A percentile compares a stretch with the other conserved stretches of the same genome.
phyloP scores from a whole-genome alignment of 2,888 invertebrate species.

The Drosophila mercatorum region DNA sequence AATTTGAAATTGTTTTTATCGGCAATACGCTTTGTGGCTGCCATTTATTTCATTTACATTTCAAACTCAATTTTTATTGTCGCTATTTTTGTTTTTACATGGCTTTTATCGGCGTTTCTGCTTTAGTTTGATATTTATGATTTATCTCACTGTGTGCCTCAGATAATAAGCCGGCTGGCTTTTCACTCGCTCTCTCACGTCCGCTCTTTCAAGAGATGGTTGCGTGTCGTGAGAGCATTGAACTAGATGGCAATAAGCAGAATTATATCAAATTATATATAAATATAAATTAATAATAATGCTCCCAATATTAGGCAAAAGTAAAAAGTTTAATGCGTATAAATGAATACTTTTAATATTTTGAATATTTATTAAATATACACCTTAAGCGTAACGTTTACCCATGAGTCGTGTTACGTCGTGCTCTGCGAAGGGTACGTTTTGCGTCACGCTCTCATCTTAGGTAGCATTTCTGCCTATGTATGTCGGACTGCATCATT shows the following conservation, averaged over 20 bases:
- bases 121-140: slow-evolving; percentile 46
- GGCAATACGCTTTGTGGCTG: slow-evolving; percentile 35
- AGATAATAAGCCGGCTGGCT: slow-evolving; percentile 58
- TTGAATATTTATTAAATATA: background rate
- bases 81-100: slow-evolving; percentile 74
- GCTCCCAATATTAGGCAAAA: background rate
- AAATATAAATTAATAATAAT: no score
- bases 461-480: slow-evolving; percentile 11
- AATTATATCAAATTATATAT: background rate
- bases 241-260: background rate
- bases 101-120: slow-evolving; percentile 62
- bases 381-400: background rate
- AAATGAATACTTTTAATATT: no score
- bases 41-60: slow-evolving; percentile 46
- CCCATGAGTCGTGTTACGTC: background rate
- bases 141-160: slow-evolving; percentile 41
- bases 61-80: slow-evolving; percentile 43
- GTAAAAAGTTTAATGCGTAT: background rate
- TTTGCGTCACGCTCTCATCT: slow-evolving; percentile 41
- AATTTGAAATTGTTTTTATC: slow-evolving; percentile 51
- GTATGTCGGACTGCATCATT: slow-evolving; percentile 24
- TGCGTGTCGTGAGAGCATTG: slow-evolving; percentile 35
- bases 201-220: slow-evolving; percentile 37
- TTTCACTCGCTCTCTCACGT: slow-evolving; percentile 21
- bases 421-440: slow-evolving; percentile 14